Evolutionary conservation across 2,797 vertebrate genomes (phyloP), one percentile per base, ranked within the genome.

Genomic region (Peromyscus melanophrys): DNA sequence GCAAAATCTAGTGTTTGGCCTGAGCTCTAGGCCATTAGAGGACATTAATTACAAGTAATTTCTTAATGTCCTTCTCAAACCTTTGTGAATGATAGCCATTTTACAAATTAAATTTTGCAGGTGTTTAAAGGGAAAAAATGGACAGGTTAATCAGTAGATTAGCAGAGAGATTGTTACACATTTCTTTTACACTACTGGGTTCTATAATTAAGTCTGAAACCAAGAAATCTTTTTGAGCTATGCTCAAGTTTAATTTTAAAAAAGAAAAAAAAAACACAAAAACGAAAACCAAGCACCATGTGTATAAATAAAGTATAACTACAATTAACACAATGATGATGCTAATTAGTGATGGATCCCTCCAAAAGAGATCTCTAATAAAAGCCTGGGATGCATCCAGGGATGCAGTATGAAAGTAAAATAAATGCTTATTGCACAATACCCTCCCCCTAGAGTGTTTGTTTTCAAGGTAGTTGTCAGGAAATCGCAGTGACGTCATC

Each of bases 31-130:
- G 86, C 69, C 3, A 49, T 76, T 77, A 87, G 57, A 25, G 71
- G 84, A 94, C 78, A 96, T 97, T 97, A 97, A 96, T 89, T 96
- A 71, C 78, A 97, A 83, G 67, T 95, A 96, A 93, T 96, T 96
- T 87, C 93, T 98, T 97, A 86, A 98, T 95, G 76, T 88, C 96
- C 59, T 98, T 96, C 93, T 96, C 4, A 57, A 96, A 97, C 81
- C 97, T 97, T 96, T 89, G 89, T 85, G 95, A 98, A 97, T 75
- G 52, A 98, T 93, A 73, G 92, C 87, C 73, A 92, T 92, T 98
- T 97, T 93, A 95, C 91, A 98, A 98, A 98, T 98, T 95, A 98
- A 97, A 98, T 97, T 96, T 97, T 96, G 10, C 91, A 98, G 67
- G 82, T 96, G 71, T 96, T 95, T 97, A 96, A 96, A 91, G 84